These are phyloP conservation scores for Alviniconcha marisindica DNA, from an alignment of 1,140 invertebrate species.

Conservation along the genomic window DNA sequence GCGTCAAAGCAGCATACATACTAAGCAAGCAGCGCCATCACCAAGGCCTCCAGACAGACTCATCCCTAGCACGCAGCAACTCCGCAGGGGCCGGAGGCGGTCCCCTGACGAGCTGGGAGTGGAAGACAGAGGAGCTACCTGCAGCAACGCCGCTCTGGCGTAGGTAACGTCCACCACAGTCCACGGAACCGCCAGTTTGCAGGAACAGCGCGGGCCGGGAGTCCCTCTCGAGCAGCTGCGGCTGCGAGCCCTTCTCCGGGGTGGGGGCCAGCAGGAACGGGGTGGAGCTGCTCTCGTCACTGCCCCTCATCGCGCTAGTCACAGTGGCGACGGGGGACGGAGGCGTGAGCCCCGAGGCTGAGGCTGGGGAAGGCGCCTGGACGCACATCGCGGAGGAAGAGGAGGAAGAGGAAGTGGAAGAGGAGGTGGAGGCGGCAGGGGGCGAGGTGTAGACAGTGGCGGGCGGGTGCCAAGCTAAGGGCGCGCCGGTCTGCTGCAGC, in stretches of 20 bases:
- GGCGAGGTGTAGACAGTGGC: slow-evolving; percentile 29
- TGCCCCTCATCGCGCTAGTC: neutral
- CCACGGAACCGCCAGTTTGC: neutral
- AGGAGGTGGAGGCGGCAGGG: neutral
- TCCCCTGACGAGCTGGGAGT: neutral
- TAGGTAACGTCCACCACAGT: neutral
- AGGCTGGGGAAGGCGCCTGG: neutral
- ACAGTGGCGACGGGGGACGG: neutral
- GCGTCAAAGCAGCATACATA: neutral
- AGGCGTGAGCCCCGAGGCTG: neutral
- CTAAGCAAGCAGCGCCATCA: neutral
- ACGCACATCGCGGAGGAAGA: neutral
- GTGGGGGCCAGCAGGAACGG: neutral
- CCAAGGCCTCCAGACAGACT: slow-evolving; percentile 44
- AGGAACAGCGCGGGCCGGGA: neutral
- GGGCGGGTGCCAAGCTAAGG: slow-evolving; percentile 46
- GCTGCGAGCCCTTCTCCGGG: neutral
- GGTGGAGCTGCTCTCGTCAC: neutral
- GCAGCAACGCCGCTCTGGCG: neutral
- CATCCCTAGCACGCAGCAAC: neutral
- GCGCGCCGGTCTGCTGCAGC: slow-evolving; percentile 24
- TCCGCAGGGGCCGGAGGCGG: neutral
- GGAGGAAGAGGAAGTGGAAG: slow-evolving; percentile 10
- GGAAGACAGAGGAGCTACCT: neutral
- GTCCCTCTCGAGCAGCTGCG: neutral